Evolutionary conservation across 2,113 vertebrate genomes (phyloP).

Genomic region (Chloropsis cyanopogon): DNA sequence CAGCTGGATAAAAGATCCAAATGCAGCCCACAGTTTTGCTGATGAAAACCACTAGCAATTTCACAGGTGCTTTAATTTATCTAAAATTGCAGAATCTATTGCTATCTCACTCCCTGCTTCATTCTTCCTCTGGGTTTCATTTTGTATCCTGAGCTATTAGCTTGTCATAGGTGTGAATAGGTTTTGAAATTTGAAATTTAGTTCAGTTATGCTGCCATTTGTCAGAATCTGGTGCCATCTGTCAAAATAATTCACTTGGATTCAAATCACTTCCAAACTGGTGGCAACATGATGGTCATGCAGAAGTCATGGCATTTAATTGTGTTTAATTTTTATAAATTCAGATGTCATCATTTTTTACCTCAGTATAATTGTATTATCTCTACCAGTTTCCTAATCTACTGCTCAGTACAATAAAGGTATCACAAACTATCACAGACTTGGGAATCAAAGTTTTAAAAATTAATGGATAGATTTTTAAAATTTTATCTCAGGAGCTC

Average conservation of each 20-base stretch:
- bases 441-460: neutral
- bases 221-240: slow-evolving; percentile 54
- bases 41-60: neutral
- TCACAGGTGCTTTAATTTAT: neutral
- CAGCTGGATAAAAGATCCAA: neutral
- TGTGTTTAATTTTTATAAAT: neutral
- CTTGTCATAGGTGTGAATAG: slow-evolving; percentile 36
- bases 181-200: slow-evolving; percentile 64
- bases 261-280: slow-evolving; percentile 51
- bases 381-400: neutral
- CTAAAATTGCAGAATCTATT: neutral
- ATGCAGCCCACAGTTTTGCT: neutral
- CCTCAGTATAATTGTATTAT: neutral
- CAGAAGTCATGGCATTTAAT: neutral
- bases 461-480: neutral
- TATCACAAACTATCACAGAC: neutral
- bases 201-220: slow-evolving; percentile 62
- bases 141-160: slow-evolving; percentile 29
- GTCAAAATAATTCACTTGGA: slow-evolving; percentile 57
- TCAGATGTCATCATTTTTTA: neutral
- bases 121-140: neutral
- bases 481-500: neutral
- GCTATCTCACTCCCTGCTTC: neutral
- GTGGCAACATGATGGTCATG: neutral
- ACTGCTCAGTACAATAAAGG: neutral